These are phyloP conservation scores for Syrmaticus mikado DNA, from an alignment of 2,113 vertebrate species.

Conservation along the genomic window DNA sequence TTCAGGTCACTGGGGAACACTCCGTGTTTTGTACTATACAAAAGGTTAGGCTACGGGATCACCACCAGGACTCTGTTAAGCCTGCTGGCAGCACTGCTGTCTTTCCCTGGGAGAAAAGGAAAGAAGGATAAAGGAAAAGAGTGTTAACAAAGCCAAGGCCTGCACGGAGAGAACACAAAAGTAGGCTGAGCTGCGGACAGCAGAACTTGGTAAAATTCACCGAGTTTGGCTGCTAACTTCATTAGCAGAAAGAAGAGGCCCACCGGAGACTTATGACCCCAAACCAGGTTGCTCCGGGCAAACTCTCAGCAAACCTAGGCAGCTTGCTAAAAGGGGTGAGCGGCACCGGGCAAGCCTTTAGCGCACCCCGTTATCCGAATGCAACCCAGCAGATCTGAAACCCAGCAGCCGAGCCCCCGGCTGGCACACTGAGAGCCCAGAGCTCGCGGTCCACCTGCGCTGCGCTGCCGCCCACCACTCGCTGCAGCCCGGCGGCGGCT, in stretches of 20 bases:
- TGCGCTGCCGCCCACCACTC: background rate
- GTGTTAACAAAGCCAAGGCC: background rate
- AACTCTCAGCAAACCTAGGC: rapidly evolving
- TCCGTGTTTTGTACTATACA: background rate
- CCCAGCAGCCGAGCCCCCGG: background rate
- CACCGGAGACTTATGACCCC: rapidly evolving
- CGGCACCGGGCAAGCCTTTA: background rate
- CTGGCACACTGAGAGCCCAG: too few species aligned
- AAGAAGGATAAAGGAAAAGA: background rate
- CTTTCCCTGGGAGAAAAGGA: background rate
- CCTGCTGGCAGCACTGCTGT: background rate
- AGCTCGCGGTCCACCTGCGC: too few species aligned
- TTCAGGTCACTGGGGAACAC: background rate
- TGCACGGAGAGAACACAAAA: background rate
- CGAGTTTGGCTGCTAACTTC: background rate
- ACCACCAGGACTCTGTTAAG: background rate
- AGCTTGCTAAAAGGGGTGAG: rapidly evolving
- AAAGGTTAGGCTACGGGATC: background rate
- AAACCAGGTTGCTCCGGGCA: rapidly evolving
- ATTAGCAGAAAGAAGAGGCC: background rate
- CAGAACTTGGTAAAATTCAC: background rate
- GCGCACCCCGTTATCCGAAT: rapidly evolving
- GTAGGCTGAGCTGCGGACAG: background rate
- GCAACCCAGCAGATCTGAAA: background rate
- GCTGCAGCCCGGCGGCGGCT: background rate